Base-by-base conservation (phyloP, 2,888 invertebrate genomes). In the Mythimna lalbum region DNA sequence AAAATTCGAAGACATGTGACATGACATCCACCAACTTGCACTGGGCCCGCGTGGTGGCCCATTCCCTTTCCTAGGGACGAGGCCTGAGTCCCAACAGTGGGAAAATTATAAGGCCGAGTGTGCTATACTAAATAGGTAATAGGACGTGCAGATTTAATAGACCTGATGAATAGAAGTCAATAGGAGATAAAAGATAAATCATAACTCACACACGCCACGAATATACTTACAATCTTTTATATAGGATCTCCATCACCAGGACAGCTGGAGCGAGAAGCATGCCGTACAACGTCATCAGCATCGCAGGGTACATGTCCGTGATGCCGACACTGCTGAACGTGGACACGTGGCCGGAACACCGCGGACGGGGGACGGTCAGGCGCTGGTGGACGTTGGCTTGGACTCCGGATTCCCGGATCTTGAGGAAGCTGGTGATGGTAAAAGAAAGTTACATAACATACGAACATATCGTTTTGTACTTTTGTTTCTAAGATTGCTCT, bases 241-340 rank as follows among this genome's bases (percentile, higher is more conserved):
- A 92, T 49, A 88, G 70, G 10, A 94, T 91, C 85, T 95, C 95
- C 21, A 95, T 33, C 9, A 93, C 5, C 31, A 97, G 83, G 1
- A 96, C 88, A 0, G 88, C 89, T 0, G 95, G 86, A 0, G 96
- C 93, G 12, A 96, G 69, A 23, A 94, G 76, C 78, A 93, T 88
- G 19, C 96, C 96, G 61, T 96, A 96, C 21, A 93, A 83, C 10
- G 97, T 94, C n/a, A 94, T 93, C 69, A 96, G 82, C 81, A 97
- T 89, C 0, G 96, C 96, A 0, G 96, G 96, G 69, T 95, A 94
- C 91, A 96, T 96, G 84, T 97, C 97, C 0, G 94, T 93, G 73
- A 96, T 91, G 39, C 97, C 97, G 0, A 97, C 97, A 69, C 96
- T 97, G 83, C 97, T 95, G 91, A 97, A 97, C 3, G 96, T 96